Conservation (phyloP, 2,113 vertebrate genomes). For the Leptocoma aspasia region DNA sequence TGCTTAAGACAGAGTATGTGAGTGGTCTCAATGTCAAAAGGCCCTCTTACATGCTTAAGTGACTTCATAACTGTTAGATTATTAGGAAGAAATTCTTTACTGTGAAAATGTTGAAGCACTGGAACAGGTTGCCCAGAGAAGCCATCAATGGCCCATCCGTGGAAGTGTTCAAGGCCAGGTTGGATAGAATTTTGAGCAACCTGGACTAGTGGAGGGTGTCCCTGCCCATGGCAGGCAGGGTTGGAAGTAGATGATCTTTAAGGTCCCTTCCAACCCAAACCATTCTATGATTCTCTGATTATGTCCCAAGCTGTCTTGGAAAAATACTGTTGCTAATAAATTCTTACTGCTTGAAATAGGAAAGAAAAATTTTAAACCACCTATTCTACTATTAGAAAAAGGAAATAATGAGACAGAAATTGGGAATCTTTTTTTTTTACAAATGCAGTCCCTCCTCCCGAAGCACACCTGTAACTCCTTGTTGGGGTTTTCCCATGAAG, state of each 20-base stretch:
- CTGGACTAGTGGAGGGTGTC: neutral
- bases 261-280: neutral
- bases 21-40: neutral
- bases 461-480: rapidly evolving
- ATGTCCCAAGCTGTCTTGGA: neutral
- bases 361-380: neutral
- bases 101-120: neutral
- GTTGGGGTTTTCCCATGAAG: too few species aligned
- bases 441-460: neutral
- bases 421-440: neutral
- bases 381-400: neutral
- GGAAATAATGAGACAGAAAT: neutral
- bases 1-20: neutral
- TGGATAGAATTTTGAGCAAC: neutral
- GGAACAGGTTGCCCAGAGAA: neutral
- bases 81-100: neutral
- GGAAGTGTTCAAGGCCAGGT: neutral
- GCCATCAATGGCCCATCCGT: neutral
- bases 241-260: neutral
- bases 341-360: neutral
- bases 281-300: neutral
- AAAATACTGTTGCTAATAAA: neutral
- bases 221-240: neutral
- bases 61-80: neutral
- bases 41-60: neutral